A percentile compares a stretch with the other conserved stretches of the same genome.
Conservation (phyloP, 2,797 vertebrate species). For the Antennarius maculatus region DNA sequence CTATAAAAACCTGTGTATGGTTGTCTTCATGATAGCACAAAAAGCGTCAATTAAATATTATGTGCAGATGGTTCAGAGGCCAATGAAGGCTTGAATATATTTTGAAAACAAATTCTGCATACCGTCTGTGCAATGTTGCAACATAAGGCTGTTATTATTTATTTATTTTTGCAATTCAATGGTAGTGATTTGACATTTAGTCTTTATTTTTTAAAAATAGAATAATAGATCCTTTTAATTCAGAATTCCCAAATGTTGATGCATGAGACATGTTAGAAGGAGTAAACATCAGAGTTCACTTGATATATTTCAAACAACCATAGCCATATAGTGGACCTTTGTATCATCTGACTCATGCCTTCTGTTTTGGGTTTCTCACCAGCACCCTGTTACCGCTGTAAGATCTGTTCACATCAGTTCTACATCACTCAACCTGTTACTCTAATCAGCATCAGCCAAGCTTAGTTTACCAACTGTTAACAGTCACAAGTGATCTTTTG, state of each 20-base stretch:
- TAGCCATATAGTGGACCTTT: not conserved
- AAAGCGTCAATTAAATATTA: too few relatives aligned
- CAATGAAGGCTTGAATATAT: too few relatives aligned
- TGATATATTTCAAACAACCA: not conserved
- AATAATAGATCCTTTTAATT: too few relatives aligned
- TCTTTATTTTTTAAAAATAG: too few relatives aligned
- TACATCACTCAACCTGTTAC: conserved; percentile 5
- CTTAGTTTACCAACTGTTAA: conserved; percentile 25
- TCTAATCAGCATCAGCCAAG: not conserved
- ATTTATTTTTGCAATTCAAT: too few relatives aligned
- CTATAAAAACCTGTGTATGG: too few relatives aligned
- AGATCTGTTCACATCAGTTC: not conserved
- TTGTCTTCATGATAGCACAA: too few relatives aligned
- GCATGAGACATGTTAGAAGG: not conserved
- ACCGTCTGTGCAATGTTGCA: too few relatives aligned
- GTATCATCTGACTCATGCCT: not conserved
- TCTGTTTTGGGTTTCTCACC: not conserved
- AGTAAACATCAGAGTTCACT: not conserved
- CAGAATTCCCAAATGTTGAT: not conserved
- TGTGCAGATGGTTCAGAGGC: too few relatives aligned
- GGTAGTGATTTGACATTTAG: too few relatives aligned
- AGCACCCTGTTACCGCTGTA: not conserved
- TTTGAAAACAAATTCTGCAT: too few relatives aligned
- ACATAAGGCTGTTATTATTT: too few relatives aligned
- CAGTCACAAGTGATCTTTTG: conserved; percentile 37